Percentiles rank a stretch among this genome's conserved stretches.
Evolutionary conservation across 2,888 invertebrate species (phyloP).

Genomic region (Andrena minutula): DNA sequence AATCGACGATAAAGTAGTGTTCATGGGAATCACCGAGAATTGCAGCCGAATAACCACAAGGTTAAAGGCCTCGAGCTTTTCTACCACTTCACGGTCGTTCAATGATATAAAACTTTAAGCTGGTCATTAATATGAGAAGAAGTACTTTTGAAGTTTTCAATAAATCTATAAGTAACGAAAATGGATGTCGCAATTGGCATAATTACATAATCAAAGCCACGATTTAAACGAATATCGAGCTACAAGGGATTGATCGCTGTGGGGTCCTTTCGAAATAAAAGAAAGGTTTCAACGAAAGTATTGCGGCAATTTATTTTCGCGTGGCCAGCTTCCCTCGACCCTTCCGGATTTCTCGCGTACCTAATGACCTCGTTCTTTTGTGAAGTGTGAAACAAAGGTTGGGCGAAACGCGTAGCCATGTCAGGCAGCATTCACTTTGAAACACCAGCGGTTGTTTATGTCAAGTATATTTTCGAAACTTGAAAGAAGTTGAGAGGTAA

Average conservation of each 20-base stretch:
- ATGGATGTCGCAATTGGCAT: neutral
- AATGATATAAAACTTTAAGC: neutral
- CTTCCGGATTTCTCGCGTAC: conserved; percentile 61
- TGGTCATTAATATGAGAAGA: neutral
- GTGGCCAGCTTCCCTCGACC: conserved; percentile 66
- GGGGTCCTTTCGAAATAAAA: conserved; percentile 34
- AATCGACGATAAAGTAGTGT: neutral
- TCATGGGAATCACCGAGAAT: neutral
- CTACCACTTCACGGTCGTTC: neutral
- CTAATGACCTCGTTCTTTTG: conserved; percentile 71
- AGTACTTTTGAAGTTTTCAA: neutral
- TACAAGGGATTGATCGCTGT: conserved; percentile 41
- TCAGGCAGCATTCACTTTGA: conserved; percentile 46
- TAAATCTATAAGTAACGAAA: neutral
- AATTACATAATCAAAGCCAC: neutral
- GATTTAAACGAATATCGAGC: conserved; percentile 13
- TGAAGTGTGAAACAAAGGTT: conserved; percentile 58
- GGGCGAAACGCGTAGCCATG: conserved; percentile 63
- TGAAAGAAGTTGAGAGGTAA: conserved; percentile 26
- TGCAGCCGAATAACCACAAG: neutral
- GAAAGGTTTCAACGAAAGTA: conserved; percentile 25
- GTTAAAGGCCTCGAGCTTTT: neutral
- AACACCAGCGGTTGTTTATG: conserved; percentile 32
- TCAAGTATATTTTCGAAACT: conserved; percentile 46
- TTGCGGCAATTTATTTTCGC: conserved; percentile 40